phyloP scores from a whole-genome alignment of 2,888 invertebrate species.

The Sarcophaga caerulescens region DNA sequence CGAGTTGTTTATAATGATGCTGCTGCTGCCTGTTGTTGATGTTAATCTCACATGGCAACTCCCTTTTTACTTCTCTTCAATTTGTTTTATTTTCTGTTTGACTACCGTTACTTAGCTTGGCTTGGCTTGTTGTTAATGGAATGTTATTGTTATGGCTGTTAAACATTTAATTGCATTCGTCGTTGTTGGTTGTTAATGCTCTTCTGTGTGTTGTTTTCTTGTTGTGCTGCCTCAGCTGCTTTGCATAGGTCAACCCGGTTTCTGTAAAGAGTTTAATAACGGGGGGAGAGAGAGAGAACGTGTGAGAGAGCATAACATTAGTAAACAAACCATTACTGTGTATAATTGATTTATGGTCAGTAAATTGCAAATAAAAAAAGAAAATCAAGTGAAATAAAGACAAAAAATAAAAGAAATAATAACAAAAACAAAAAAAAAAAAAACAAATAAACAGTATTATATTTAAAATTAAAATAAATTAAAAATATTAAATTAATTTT shows the following conservation, averaged over 20 bases:
- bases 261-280: conserved; percentile 35
- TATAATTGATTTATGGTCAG: not conserved
- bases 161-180: not conserved
- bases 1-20: no score
- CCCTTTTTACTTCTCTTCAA: not conserved
- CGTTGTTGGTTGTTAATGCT: conserved; percentile 35
- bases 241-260: not conserved
- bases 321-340: not conserved
- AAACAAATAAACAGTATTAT: no score
- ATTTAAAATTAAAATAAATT: no score
- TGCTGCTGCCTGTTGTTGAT: not conserved
- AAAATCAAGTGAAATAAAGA: not conserved
- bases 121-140: conserved; percentile 20
- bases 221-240: conserved; percentile 26
- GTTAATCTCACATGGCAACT: conserved; percentile 28
- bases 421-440: no score
- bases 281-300: not conserved
- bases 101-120: not conserved
- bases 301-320: not conserved
- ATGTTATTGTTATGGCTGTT: conserved; percentile 41
- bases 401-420: not conserved
- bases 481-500: no score
- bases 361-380: not conserved
- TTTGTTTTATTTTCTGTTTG: not conserved
- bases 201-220: conserved; percentile 8